phyloP scores from a whole-genome alignment of 1,140 invertebrate species.

The Branchinecta lynchi region DNA sequence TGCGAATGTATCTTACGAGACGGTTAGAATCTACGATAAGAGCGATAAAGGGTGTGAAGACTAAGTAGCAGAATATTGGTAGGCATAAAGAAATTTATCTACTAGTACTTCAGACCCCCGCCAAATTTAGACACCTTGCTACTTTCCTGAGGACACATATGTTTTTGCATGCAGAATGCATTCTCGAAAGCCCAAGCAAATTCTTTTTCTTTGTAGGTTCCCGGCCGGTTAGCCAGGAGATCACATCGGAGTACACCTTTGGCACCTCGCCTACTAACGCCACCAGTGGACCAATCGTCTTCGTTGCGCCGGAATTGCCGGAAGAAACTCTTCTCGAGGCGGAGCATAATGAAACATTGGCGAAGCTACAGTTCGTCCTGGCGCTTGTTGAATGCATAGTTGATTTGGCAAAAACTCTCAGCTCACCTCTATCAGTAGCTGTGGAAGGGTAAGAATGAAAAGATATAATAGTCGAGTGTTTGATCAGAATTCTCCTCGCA shows the following conservation, averaged over 20 bases:
- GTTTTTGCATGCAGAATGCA: no score
- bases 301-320: conserved; percentile 74
- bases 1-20: no score
- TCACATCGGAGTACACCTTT: conserved; percentile 23
- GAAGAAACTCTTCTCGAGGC: conserved; percentile 87
- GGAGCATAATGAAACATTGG: conserved; percentile 83
- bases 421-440: conserved; percentile 47
- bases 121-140: no score
- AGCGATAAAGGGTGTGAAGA: no score
- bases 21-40: no score
- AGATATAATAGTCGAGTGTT: no score
- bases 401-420: conserved; percentile 59
- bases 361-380: conserved; percentile 81
- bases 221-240: not conserved
- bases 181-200: no score
- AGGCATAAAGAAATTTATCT: no score
- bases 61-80: no score
- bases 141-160: no score
- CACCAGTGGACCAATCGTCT: conserved; percentile 48
- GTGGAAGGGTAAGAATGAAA: conserved; percentile 20
- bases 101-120: no score
- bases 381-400: conserved; percentile 78
- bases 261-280: conserved; percentile 34
- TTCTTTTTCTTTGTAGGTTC: not conserved
- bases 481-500: no score